These are phyloP conservation scores for Chrysolina oricalcia DNA, from an alignment of 2,888 invertebrate genomes.

Conservation along the genomic window DNA sequence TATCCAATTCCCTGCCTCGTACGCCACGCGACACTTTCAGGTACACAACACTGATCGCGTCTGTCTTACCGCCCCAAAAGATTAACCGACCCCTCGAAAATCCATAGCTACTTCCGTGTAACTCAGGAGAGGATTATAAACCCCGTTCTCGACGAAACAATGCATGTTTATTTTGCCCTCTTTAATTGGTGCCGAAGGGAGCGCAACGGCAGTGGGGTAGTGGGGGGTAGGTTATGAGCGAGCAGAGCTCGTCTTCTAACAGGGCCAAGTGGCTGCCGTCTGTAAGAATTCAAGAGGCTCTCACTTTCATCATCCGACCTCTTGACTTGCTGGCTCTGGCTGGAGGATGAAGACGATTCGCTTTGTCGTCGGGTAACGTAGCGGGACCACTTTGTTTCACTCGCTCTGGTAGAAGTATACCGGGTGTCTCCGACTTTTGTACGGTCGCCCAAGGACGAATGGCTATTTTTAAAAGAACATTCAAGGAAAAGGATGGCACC, in stretches of 20 bases:
- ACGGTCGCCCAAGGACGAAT: background rate
- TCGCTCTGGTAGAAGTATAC: slow-evolving; percentile 17
- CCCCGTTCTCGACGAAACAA: slow-evolving; percentile 48
- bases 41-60: slow-evolving; percentile 39
- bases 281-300: slow-evolving; percentile 40
- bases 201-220: background rate
- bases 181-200: slow-evolving; percentile 26
- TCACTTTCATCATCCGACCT: slow-evolving; percentile 45
- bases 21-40: slow-evolving; percentile 7
- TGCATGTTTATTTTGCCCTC: slow-evolving; percentile 52
- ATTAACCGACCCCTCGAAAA: slow-evolving; percentile 40
- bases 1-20: background rate
- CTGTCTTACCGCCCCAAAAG: slow-evolving; percentile 37
- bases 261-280: slow-evolving; percentile 35
- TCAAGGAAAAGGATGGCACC: no score
- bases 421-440: background rate
- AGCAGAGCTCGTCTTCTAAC: slow-evolving; percentile 14
- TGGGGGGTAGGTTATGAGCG: background rate
- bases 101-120: slow-evolving; percentile 37
- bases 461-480: no score
- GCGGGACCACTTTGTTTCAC: slow-evolving; percentile 33
- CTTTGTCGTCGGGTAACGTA: slow-evolving; percentile 41
- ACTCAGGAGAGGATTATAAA: slow-evolving; percentile 48
- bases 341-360: slow-evolving; percentile 41
- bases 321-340: slow-evolving; percentile 39